Evolutionary conservation across 1,140 invertebrate genomes (phyloP).

Genomic region (Berghia stephanieae): DNA sequence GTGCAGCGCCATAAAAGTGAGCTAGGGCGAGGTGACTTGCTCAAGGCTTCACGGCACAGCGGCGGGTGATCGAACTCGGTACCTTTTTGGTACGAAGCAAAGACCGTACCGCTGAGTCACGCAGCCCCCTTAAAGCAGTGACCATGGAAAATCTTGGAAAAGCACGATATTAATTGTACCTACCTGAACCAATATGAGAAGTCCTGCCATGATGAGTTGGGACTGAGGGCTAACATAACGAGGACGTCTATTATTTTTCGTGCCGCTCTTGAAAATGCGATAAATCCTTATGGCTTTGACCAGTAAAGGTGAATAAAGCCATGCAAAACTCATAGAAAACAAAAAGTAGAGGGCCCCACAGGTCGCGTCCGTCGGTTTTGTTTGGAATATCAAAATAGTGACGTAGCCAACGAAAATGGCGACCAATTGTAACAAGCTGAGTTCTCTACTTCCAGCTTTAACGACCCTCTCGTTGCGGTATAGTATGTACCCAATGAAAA

Average conservation of each 20-base stretch:
- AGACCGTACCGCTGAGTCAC: too few relatives aligned
- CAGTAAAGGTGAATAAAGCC: slow-evolving; percentile 88
- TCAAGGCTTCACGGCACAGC: too few relatives aligned
- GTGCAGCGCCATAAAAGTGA: too few relatives aligned
- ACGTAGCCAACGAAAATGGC: slow-evolving; percentile 90
- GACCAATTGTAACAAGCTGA: slow-evolving; percentile 86
- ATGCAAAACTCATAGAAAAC: slow-evolving; percentile 89
- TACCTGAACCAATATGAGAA: slow-evolving; percentile 49
- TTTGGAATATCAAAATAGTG: slow-evolving; percentile 84
- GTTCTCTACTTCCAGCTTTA: slow-evolving; percentile 86
- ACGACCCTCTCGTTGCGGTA: slow-evolving; percentile 89
- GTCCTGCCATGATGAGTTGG: slow-evolving; percentile 43
- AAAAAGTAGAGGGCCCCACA: slow-evolving; percentile 70
- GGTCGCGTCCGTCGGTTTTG: slow-evolving; percentile 69
- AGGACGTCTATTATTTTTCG: slow-evolving; percentile 37
- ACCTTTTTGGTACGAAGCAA: too few relatives aligned
- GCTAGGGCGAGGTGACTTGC: too few relatives aligned
- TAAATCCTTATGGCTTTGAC: slow-evolving; percentile 91
- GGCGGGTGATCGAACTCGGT: too few relatives aligned
- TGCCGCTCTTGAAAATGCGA: slow-evolving; percentile 87
- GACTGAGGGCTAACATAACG: slow-evolving; percentile 37
- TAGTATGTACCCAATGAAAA: slow-evolving; percentile 75
- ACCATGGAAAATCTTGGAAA: too few relatives aligned
- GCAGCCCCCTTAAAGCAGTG: too few relatives aligned
- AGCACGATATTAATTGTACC: too few relatives aligned